These are phyloP conservation scores for Hydropsyche betteni DNA, from an alignment of 2,888 invertebrate genomes.

Conservation along the genomic window DNA sequence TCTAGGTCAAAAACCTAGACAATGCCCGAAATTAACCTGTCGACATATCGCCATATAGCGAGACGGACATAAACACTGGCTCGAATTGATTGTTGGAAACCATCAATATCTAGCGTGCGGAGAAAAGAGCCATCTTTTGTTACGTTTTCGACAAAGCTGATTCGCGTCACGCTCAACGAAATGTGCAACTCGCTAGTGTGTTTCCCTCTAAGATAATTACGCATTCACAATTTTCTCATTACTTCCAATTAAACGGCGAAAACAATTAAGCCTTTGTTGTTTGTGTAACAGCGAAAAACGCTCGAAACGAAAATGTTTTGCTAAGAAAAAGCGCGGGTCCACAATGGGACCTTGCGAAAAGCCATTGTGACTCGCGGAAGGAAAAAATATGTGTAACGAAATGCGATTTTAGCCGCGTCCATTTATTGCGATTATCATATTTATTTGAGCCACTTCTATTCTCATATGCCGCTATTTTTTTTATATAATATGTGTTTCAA, in stretches of 20 bases:
- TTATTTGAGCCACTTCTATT: not conserved
- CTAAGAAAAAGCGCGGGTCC: not conserved
- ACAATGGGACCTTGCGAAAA: conserved; percentile 28
- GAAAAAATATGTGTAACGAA: not conserved
- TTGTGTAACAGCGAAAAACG: conserved; percentile 39
- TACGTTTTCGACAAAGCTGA: conserved; percentile 7
- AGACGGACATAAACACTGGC: conserved; percentile 4
- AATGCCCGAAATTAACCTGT: conserved; percentile 28
- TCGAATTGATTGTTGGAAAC: too few relatives aligned
- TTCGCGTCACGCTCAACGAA: conserved; percentile 46
- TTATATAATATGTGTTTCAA: too few relatives aligned
- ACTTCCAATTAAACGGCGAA: conserved; percentile 51
- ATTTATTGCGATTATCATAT: conserved; percentile 15
- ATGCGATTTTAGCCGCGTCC: conserved; percentile 3
- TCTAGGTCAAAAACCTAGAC: conserved; percentile 50
- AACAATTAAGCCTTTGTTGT: conserved; percentile 52
- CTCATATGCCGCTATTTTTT: too few relatives aligned
- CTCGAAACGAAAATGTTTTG: not conserved
- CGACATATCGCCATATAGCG: conserved; percentile 3
- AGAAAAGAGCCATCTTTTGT: conserved; percentile 4
- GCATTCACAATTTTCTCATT: conserved; percentile 51
- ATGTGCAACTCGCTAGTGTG: not conserved
- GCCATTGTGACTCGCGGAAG: conserved; percentile 19
- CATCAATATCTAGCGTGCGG: too few relatives aligned
- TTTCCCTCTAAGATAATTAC: conserved; percentile 32